phyloP scores from a whole-genome alignment of 2,113 vertebrate species.

The Eira barbara region DNA sequence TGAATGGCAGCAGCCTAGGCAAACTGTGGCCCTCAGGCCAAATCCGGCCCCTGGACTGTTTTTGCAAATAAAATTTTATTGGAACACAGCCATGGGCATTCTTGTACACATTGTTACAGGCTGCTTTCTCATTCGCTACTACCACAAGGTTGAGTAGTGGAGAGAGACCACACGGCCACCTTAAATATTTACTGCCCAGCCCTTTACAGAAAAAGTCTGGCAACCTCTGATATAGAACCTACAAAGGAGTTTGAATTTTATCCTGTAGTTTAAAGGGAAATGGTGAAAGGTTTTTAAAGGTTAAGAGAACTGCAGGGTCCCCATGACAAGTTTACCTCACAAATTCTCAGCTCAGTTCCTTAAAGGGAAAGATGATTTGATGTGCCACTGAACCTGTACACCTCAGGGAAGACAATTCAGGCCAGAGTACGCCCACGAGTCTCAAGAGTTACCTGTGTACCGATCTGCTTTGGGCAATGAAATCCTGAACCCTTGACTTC shows the following conservation, averaged over 20 bases:
- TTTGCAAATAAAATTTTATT: constrained; percentile 38
- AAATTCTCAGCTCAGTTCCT: not conserved
- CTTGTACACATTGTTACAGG: not conserved
- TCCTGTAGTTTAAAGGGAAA: not conserved
- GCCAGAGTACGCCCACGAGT: not conserved
- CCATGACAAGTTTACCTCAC: not conserved
- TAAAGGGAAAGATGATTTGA: not conserved
- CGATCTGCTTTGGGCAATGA: not conserved
- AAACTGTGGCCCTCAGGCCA: not conserved
- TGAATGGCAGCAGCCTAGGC: not conserved
- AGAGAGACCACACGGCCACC: not conserved
- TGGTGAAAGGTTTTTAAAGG: not conserved
- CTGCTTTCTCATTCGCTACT: not conserved
- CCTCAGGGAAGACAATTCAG: not conserved
- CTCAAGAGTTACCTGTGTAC: not conserved
- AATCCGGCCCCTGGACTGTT: not conserved
- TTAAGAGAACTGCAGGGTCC: not conserved
- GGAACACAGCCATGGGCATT: not conserved
- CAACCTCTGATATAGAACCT: not conserved
- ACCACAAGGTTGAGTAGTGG: not conserved
- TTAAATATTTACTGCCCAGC: not conserved
- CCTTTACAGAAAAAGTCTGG: not conserved
- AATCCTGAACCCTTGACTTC: not conserved
- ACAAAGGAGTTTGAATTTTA: not conserved
- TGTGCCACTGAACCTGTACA: not conserved